Evolutionary conservation across 1,140 invertebrate species (phyloP).

Genomic region (Trichonephila clavipes): DNA sequence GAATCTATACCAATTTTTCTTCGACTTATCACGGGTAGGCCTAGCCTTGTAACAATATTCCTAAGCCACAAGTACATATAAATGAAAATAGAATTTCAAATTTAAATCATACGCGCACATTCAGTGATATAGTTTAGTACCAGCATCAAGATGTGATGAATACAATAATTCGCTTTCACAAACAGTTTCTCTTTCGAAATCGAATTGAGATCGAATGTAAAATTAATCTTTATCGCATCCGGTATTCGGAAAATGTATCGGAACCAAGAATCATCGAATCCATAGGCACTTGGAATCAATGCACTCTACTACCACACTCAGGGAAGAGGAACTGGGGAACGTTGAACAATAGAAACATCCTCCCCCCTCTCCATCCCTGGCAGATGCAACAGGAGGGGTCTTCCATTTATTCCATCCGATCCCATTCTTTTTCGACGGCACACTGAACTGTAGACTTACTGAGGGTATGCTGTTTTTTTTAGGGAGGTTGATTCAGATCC

Average conservation of each 20-base stretch:
- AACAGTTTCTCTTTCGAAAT: background rate
- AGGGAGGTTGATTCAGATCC: background rate
- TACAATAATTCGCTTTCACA: background rate
- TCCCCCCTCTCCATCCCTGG: background rate
- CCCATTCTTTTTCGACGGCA: background rate
- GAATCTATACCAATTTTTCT: no score
- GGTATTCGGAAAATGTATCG: background rate
- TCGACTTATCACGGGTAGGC: no score
- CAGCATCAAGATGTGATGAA: no score
- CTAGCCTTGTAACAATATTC: no score
- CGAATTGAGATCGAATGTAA: background rate
- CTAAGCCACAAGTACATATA: no score
- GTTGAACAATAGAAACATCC: background rate
- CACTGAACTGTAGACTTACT: background rate
- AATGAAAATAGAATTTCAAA: no score
- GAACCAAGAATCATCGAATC: background rate
- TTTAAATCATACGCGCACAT: no score
- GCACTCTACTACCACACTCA: background rate
- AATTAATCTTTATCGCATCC: background rate
- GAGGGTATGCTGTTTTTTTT: background rate
- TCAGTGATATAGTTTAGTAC: no score
- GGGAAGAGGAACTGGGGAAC: background rate
- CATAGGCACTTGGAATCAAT: background rate
- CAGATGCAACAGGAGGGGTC: slow-evolving; percentile 17
- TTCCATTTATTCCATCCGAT: background rate